phyloP scores from a whole-genome alignment of 1,140 invertebrate species.

The Sarcophaga bullata region DNA sequence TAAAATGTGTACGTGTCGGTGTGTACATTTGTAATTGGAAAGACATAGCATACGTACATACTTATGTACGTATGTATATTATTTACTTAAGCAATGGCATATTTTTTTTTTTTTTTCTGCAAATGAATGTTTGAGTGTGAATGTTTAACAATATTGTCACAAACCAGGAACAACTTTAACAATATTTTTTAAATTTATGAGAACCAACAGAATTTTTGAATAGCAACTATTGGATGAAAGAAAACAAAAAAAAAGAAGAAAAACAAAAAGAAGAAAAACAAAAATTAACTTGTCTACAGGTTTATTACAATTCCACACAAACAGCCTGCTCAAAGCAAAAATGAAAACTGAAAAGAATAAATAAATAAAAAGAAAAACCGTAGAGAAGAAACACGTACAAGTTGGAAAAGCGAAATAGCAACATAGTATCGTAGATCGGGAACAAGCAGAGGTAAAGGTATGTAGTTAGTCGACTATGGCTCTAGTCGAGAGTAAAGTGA shows the following conservation, averaged over 20 bases:
- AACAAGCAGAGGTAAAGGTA: not conserved
- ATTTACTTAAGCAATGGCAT: too few species aligned
- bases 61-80: not conserved
- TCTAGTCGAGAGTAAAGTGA: not conserved
- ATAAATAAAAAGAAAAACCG: too few species aligned
- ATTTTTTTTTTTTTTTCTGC: too few species aligned
- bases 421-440: not conserved
- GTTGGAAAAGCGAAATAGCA: not conserved
- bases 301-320: conserved; percentile 1
- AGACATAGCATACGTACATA: not conserved
- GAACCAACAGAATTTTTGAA: not conserved
- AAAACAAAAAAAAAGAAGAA: not conserved
- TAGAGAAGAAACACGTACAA: not conserved
- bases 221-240: not conserved
- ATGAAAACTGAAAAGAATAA: too few species aligned
- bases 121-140: not conserved
- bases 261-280: not conserved
- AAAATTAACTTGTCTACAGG: conserved; percentile 10
- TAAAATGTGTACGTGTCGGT: not conserved
- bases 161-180: conserved; percentile 9
- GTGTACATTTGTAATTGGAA: too few species aligned
- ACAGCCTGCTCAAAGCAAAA: not conserved
- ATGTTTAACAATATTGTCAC: not conserved
- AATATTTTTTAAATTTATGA: conserved; percentile 12
- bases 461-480: not conserved